Evolutionary conservation across 1,140 invertebrate genomes (phyloP).

Genomic region (Atopsyche davidsoni): DNA sequence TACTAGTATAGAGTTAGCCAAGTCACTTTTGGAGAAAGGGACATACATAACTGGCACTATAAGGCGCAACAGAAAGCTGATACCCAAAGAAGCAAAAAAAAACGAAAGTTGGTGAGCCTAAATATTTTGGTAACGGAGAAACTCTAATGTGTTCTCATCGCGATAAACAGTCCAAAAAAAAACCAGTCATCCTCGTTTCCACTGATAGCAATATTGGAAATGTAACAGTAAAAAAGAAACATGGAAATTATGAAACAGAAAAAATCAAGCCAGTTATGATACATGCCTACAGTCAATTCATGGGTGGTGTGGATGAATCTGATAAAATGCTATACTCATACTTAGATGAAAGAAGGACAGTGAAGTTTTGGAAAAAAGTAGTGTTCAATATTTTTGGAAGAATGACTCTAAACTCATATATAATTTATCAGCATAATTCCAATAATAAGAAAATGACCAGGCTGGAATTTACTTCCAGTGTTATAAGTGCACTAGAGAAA

Average conservation of each 20-base stretch:
- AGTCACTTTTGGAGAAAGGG: slow-evolving; percentile 15
- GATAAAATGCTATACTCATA: slow-evolving; percentile 28
- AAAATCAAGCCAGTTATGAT: slow-evolving; percentile 19
- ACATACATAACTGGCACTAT: slow-evolving; percentile 27
- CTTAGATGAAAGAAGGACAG: slow-evolving; percentile 30
- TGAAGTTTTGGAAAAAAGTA: slow-evolving; percentile 32
- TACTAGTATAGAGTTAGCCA: slow-evolving; percentile 22
- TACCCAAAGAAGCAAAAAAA: slow-evolving; percentile 25
- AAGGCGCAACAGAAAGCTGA: slow-evolving; percentile 24
- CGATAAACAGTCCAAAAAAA: slow-evolving; percentile 16
- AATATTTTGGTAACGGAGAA: slow-evolving; percentile 14
- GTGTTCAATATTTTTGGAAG: slow-evolving; percentile 29
- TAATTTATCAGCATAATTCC: slow-evolving; percentile 27
- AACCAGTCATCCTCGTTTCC: slow-evolving; percentile 19
- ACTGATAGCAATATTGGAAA: slow-evolving; percentile 11
- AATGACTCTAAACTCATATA: slow-evolving; percentile 32
- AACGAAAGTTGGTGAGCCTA: slow-evolving; percentile 10
- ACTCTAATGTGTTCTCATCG: slow-evolving; percentile 21
- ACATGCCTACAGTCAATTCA: slow-evolving; percentile 20
- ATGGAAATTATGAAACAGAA: slow-evolving; percentile 14
- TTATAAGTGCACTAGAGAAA: slow-evolving; percentile 24
- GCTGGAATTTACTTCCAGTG: slow-evolving; percentile 30
- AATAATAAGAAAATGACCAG: slow-evolving; percentile 20
- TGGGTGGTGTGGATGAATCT: slow-evolving; percentile 21
- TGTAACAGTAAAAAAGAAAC: slow-evolving; percentile 18